Percentiles rank a stretch among this genome's conserved stretches.
Evolutionary conservation across 2,888 invertebrate genomes (phyloP).

Genomic region (Thymelicus acteon): DNA sequence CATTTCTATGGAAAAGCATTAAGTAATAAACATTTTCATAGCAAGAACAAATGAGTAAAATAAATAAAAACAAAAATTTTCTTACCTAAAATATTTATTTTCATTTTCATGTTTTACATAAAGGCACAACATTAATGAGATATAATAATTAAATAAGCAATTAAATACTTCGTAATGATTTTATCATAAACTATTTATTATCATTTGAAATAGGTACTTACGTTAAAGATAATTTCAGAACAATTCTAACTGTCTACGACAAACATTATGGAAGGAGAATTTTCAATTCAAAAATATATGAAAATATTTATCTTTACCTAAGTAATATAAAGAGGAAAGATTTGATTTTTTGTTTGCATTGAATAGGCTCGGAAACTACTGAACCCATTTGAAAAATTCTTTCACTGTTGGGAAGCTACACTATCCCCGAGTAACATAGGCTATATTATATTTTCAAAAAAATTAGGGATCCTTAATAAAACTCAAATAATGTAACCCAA

Average conservation of each 20-base stretch:
- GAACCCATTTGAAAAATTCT: too few relatives aligned
- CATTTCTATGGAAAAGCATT: too few relatives aligned
- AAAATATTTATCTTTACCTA: constrained; percentile 27
- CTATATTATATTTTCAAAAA: too few relatives aligned
- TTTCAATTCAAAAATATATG: constrained; percentile 10
- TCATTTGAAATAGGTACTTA: not conserved
- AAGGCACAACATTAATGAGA: constrained; percentile 14
- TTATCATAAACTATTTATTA: not conserved
- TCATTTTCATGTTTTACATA: constrained; percentile 19
- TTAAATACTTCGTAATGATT: not conserved
- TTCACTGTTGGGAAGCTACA: too few relatives aligned
- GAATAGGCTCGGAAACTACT: too few relatives aligned
- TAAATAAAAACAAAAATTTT: not conserved
- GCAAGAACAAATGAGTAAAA: not conserved
- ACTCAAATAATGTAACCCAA: too few relatives aligned
- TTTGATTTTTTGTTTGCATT: too few relatives aligned
- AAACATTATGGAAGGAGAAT: not conserved
- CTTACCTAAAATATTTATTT: constrained; percentile 20
- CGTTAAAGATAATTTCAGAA: not conserved
- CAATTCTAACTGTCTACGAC: not conserved
- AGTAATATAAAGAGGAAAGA: too few relatives aligned
- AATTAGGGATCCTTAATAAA: too few relatives aligned
- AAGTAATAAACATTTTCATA: too few relatives aligned
- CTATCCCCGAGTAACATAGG: too few relatives aligned
- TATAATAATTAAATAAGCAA: constrained; percentile 3